phyloP scores from a whole-genome alignment of 2,888 invertebrate species.

The Malthinus seriepunctatus region DNA sequence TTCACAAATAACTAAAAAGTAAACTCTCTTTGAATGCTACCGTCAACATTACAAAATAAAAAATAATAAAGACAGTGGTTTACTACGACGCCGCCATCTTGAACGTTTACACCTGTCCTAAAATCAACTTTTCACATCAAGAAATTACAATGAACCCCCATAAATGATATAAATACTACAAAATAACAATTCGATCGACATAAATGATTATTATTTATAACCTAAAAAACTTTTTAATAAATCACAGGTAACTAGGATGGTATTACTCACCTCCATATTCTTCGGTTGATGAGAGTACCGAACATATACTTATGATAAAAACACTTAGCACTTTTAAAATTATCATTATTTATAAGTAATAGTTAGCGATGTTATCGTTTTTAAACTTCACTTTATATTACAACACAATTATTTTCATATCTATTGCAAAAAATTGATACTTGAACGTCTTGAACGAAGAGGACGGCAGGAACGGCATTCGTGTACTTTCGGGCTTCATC shows the following conservation, averaged over 20 bases:
- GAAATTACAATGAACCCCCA: too few species aligned
- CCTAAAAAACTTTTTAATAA: neutral
- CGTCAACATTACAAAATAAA: conserved; percentile 1
- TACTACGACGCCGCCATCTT: conserved; percentile 35
- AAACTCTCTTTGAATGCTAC: too few species aligned
- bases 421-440: conserved; percentile 26
- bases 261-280: conserved; percentile 33
- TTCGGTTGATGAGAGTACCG: conserved; percentile 21
- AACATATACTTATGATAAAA: conserved; percentile 31
- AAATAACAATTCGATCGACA: too few species aligned
- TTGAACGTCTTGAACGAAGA: conserved; percentile 31
- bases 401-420: conserved; percentile 35
- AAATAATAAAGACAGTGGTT: conserved; percentile 34
- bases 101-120: conserved; percentile 34
- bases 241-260: conserved; percentile 17
- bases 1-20: too few species aligned
- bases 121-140: conserved; percentile 11
- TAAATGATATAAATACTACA: too few species aligned
- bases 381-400: conserved; percentile 28
- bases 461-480: conserved; percentile 35
- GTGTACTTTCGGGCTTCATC: conserved; percentile 13
- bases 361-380: conserved; percentile 13
- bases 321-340: conserved; percentile 38
- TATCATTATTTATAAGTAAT: conserved; percentile 32
- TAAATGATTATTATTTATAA: neutral